Conservation (phyloP, 1,140 invertebrate species). For the Drosophila pseudoobscura region DNA sequence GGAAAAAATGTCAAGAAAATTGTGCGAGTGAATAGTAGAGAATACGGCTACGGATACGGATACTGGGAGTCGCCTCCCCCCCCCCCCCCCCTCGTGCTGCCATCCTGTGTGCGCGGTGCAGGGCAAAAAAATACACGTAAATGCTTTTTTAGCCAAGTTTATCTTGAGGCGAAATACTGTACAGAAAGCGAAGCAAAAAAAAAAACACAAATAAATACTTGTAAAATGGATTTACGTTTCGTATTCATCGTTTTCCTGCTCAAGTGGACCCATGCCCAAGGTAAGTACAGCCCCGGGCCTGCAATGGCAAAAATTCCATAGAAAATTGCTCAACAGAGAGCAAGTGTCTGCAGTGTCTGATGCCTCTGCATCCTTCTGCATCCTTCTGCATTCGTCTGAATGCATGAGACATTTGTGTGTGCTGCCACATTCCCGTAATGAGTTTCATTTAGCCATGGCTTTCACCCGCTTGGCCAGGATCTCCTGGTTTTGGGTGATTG, state of each 20-base stretch:
- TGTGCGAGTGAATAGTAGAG: slow-evolving; percentile 23
- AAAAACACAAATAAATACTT: slow-evolving; percentile 2
- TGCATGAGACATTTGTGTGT: slow-evolving; percentile 23
- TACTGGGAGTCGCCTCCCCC: slow-evolving; percentile 6
- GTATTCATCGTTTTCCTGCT: slow-evolving; percentile 82
- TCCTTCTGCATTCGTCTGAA: slow-evolving; percentile 9
- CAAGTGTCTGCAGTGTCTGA: slow-evolving; percentile 30
- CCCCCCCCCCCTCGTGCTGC: slow-evolving; percentile 5
- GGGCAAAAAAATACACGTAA: slow-evolving; percentile 79
- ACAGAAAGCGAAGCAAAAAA: slow-evolving; percentile 7
- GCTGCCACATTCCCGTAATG: slow-evolving; percentile 59
- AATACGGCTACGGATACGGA: background rate
- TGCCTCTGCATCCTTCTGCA: background rate
- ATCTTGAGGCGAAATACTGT: slow-evolving; percentile 79
- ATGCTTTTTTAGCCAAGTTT: slow-evolving; percentile 78
- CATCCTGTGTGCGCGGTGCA: slow-evolving; percentile 24
- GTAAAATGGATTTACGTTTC: slow-evolving; percentile 83
- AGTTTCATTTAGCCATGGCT: slow-evolving; percentile 57
- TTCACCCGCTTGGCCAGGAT: slow-evolving; percentile 30
- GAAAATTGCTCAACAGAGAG: slow-evolving; percentile 61
- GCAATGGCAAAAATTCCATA: slow-evolving; percentile 75
- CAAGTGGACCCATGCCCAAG: slow-evolving; percentile 82
- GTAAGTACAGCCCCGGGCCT: slow-evolving; percentile 56
- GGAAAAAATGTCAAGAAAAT: slow-evolving; percentile 12
- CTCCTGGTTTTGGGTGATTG: slow-evolving; percentile 17